These are phyloP conservation scores for Pissodes strobi DNA, from an alignment of 1,140 invertebrate genomes.

Conservation along the genomic window DNA sequence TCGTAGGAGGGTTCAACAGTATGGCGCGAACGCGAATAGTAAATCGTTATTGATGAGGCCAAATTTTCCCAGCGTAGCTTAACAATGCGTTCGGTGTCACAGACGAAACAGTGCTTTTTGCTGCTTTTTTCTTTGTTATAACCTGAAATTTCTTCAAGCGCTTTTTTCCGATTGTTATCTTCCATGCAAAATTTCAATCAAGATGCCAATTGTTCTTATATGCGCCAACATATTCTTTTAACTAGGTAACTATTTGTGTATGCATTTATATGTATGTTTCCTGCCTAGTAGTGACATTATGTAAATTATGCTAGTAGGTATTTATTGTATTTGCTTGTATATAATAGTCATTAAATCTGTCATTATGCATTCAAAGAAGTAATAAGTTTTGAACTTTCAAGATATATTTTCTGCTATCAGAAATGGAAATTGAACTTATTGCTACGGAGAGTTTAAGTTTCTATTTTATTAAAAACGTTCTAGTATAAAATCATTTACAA, in stretches of 20 bases:
- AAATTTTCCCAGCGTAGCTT: slow-evolving; percentile 21
- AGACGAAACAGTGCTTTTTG: slow-evolving; percentile 14
- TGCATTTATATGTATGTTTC: slow-evolving; percentile 11
- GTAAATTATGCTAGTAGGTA: too few relatives aligned
- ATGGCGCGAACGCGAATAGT: slow-evolving; percentile 26
- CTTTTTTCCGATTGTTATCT: slow-evolving; percentile 45
- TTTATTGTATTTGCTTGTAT: too few relatives aligned
- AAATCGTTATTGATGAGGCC: slow-evolving; percentile 39
- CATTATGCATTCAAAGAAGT: too few relatives aligned
- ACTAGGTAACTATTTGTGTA: slow-evolving; percentile 54
- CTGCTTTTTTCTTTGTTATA: slow-evolving; percentile 34
- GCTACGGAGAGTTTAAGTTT: too few relatives aligned
- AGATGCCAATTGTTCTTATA: slow-evolving; percentile 51
- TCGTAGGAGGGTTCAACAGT: background rate
- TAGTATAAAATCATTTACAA: too few relatives aligned
- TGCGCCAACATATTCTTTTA: slow-evolving; percentile 54
- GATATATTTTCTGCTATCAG: too few relatives aligned
- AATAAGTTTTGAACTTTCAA: too few relatives aligned
- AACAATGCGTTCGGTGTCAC: slow-evolving; percentile 36
- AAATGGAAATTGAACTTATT: too few relatives aligned
- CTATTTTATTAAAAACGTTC: too few relatives aligned
- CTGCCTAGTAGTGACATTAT: background rate
- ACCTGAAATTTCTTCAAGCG: slow-evolving; percentile 18
- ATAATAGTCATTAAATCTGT: too few relatives aligned
- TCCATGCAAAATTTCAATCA: slow-evolving; percentile 42